Evolutionary conservation across 2,797 vertebrate genomes (phyloP).

Genomic region (Hypotaenidia okinawae): DNA sequence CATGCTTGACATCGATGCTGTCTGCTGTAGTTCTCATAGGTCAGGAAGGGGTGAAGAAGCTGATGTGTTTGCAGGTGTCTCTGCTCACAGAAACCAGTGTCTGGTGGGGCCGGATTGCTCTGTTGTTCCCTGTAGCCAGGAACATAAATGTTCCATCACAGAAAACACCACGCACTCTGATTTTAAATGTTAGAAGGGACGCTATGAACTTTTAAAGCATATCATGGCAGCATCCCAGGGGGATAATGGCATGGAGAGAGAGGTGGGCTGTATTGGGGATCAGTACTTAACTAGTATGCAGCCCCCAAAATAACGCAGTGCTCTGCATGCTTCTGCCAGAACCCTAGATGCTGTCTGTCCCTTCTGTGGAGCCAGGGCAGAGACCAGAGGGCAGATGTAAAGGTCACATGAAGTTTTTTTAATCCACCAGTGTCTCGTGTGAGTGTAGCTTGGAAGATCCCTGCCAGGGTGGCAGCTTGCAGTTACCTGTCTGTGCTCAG

Average conservation of each 20-base stretch:
- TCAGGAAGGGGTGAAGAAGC: neutral
- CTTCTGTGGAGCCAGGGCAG: neutral
- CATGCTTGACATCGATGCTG: neutral
- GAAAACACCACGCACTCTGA: neutral
- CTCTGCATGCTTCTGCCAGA: neutral
- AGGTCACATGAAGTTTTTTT: neutral
- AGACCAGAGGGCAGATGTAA: neutral
- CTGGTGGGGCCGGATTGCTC: neutral
- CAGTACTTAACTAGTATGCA: neutral
- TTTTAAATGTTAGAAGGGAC: neutral
- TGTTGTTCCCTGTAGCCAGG: neutral
- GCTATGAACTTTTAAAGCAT: neutral
- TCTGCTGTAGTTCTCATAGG: neutral
- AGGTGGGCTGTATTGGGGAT: neutral
- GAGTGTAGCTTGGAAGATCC: neutral
- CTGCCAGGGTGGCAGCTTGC: neutral
- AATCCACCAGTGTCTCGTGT: fast-evolving
- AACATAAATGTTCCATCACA: neutral
- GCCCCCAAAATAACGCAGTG: neutral
- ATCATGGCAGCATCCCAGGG: neutral
- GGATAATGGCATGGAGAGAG: neutral
- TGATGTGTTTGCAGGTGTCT: neutral
- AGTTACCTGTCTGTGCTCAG: fast-evolving
- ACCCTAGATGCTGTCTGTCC: neutral
- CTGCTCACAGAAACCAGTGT: neutral